Evolutionary conservation across 1,140 invertebrate genomes (phyloP).

Genomic region (Zaprionus nigranus): DNA sequence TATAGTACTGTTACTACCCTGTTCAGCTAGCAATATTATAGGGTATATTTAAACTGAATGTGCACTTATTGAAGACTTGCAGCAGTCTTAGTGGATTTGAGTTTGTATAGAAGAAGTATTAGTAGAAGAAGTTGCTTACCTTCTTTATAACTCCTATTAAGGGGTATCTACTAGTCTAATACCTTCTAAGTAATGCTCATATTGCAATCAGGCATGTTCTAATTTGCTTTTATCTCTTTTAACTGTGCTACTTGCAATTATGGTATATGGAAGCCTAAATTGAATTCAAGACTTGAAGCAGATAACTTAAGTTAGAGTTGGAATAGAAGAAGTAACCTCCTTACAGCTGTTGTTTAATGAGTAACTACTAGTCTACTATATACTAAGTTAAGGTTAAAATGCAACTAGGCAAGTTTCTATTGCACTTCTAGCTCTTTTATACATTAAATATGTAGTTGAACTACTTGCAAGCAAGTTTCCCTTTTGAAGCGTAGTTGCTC

Average conservation of each 20-base stretch:
- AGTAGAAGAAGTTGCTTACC: no score
- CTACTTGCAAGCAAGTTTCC: background rate
- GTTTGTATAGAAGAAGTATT: no score
- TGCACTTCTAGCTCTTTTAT: background rate
- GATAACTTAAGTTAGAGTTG: no score
- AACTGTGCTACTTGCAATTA: background rate
- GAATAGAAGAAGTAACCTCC: no score
- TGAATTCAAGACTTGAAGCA: background rate
- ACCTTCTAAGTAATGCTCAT: background rate
- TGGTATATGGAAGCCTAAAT: background rate
- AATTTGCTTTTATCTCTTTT: background rate
- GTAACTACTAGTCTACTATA: background rate
- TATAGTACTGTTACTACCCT: no score
- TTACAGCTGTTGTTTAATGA: background rate
- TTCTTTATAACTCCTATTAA: background rate
- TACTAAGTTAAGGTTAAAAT: background rate
- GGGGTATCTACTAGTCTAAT: background rate
- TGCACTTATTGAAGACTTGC: no score
- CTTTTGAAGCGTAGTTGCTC: rapidly evolving
- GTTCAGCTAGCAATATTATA: no score
- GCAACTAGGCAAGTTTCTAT: background rate
- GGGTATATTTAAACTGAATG: no score
- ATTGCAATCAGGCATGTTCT: background rate
- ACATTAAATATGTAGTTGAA: background rate
- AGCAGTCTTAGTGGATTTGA: no score